These are phyloP conservation scores for Anableps anableps DNA, from an alignment of 2,797 vertebrate species.

Conservation along the genomic window DNA sequence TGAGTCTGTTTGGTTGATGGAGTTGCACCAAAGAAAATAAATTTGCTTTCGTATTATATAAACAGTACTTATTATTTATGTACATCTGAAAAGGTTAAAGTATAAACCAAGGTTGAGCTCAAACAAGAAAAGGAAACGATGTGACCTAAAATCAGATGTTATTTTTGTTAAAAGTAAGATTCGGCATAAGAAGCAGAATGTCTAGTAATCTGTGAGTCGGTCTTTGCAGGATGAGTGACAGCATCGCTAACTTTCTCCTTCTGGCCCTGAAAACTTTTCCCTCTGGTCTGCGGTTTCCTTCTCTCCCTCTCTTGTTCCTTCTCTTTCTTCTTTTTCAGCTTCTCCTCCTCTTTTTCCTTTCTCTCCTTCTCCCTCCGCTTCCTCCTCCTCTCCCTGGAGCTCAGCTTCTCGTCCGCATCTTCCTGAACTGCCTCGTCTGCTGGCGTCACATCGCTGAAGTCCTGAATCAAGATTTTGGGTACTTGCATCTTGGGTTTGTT, in stretches of 20 bases:
- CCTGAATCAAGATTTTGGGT: slow-evolving; percentile 84
- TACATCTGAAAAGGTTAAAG: slow-evolving; percentile 53
- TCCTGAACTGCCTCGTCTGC: slow-evolving; percentile 27
- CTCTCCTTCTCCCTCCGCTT: slow-evolving; percentile 77
- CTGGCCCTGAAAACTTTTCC: slow-evolving; percentile 83
- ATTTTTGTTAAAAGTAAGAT: slow-evolving; percentile 81
- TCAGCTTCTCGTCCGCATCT: slow-evolving; percentile 59
- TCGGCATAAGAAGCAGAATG: slow-evolving; percentile 77
- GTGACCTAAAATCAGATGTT: not conserved
- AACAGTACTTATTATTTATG: slow-evolving; percentile 66
- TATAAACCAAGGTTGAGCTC: slow-evolving; percentile 8
- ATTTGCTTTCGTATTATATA: slow-evolving; percentile 39
- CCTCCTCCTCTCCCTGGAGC: slow-evolving; percentile 75
- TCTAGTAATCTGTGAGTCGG: slow-evolving; percentile 54
- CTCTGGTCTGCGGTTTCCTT: slow-evolving; percentile 83
- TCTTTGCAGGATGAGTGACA: slow-evolving; percentile 18
- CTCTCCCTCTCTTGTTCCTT: slow-evolving; percentile 80
- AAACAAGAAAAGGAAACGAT: slow-evolving; percentile 8
- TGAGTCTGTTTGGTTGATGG: slow-evolving; percentile 21
- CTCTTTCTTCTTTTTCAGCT: slow-evolving; percentile 65
- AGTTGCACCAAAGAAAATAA: slow-evolving; percentile 66
- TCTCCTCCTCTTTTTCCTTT: slow-evolving; percentile 71
- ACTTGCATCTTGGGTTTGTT: slow-evolving; percentile 65
- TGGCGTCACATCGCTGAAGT: slow-evolving; percentile 76
- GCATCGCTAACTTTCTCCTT: slow-evolving; percentile 37